Conservation (phyloP, 2,888 invertebrate genomes). For the Drosophila dives region DNA sequence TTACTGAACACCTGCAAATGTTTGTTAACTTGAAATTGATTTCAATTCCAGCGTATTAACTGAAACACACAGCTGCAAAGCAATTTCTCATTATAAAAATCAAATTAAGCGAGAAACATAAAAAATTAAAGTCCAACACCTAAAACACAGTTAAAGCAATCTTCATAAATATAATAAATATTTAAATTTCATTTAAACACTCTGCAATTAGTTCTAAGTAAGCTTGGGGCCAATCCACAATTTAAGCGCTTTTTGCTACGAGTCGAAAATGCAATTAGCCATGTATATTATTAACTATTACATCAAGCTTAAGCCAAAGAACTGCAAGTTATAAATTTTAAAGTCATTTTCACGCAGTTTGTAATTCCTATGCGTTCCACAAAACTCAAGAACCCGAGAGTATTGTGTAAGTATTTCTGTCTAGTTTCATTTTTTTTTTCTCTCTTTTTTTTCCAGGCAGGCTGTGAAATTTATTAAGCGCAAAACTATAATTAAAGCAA, state of each 20-base stretch:
- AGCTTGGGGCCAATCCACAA: background rate
- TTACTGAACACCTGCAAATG: conserved; percentile 33
- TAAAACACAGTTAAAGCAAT: conserved; percentile 4
- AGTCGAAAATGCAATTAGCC: conserved; percentile 35
- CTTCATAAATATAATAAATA: conserved; percentile 27
- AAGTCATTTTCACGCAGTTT: conserved; percentile 57
- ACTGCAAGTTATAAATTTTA: conserved; percentile 51
- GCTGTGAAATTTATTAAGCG: conserved; percentile 79
- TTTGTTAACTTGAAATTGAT: conserved; percentile 24
- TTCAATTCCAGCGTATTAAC: conserved; percentile 5
- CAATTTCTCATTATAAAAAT: background rate
- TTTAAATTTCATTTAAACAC: background rate
- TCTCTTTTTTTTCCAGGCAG: conserved; percentile 30
- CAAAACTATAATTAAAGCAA: conserved; percentile 81
- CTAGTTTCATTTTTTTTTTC: conserved; percentile 11
- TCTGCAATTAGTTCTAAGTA: background rate
- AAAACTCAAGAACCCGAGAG: background rate
- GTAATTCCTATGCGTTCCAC: conserved; percentile 19
- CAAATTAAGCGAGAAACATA: conserved; percentile 1
- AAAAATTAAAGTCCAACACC: conserved; percentile 17
- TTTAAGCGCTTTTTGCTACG: conserved; percentile 16
- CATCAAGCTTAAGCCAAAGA: conserved; percentile 36
- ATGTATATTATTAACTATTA: conserved; percentile 55
- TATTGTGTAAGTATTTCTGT: conserved; percentile 9
- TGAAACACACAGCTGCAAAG: background rate